Percentiles rank a stretch among this genome's conserved stretches.
phyloP scores from a whole-genome alignment of 2,113 vertebrate genomes.

The Ceratotherium simum region DNA sequence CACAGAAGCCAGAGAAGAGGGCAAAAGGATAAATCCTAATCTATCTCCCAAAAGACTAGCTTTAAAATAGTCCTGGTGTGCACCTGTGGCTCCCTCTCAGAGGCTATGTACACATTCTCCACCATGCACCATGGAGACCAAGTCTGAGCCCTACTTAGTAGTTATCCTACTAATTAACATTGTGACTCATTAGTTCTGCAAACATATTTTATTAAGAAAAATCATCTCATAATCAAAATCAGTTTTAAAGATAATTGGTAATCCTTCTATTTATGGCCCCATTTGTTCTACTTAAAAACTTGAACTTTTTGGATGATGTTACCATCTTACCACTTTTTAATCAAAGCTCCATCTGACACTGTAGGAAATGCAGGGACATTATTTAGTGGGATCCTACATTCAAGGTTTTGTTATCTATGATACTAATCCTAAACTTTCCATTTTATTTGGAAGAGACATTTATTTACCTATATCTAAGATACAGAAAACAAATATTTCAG shows the following conservation, averaged over 20 bases:
- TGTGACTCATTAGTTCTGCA: not conserved
- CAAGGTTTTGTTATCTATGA: not conserved
- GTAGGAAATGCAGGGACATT: not conserved
- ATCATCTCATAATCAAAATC: not conserved
- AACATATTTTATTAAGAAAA: not conserved
- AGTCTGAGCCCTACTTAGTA: not conserved
- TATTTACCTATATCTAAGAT: constrained; percentile 25
- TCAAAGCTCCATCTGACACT: not conserved
- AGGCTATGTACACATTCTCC: not conserved
- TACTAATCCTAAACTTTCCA: not conserved
- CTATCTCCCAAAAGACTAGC: not conserved
- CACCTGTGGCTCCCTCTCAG: not conserved
- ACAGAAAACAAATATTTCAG: constrained; percentile 4
- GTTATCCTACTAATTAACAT: not conserved
- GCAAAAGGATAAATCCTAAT: constrained; percentile 44
- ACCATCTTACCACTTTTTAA: not conserved
- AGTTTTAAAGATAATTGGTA: not conserved
- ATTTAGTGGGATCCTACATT: not conserved
- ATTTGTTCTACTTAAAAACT: not conserved
- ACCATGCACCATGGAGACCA: not conserved
- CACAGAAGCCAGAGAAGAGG: not conserved
- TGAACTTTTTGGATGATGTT: not conserved
- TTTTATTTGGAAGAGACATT: constrained; percentile 1
- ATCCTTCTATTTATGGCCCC: not conserved
- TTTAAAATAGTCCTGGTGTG: not conserved